Base-by-base conservation (phyloP, 2,888 invertebrate genomes). In the Bellardia pandia region DNA sequence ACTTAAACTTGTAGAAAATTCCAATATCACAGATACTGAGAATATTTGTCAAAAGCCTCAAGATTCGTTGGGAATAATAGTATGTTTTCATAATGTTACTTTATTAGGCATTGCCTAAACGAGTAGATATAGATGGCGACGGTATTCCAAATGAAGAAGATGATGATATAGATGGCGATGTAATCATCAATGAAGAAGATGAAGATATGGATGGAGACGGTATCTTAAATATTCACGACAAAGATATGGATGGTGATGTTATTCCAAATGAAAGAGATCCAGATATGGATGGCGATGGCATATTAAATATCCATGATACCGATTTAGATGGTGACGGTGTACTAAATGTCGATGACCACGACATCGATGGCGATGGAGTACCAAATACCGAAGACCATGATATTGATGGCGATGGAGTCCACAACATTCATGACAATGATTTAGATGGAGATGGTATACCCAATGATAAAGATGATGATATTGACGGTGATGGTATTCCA, bases 391-490 rank as follows among this genome's bases (percentile, higher is more conserved):
- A 90, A 72, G 90, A 91, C 71, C 88, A 89, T 37, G 90, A 88
- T 86, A 90, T 91, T 74, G 90, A 89, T 64, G 90, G 89, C 1
- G 89, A 90, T 74, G 90, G 87, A 33, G 80, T 90, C 56, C 89
- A 89, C 0, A 90, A 90, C 16, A 89, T 89, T 56, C 86, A 87
- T 53, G 89, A 88, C 40, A 83, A 87, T 13, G 86, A 86, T 71
- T 90, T 92, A 77, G 94, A 94, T 88, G 93, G 93, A 90, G 95
- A 94, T 87, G 94, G 94, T 40, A 91, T 91, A 68, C 95, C 95
- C 23, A 95, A 95, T 92, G 89, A 90, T 45, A 91, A 90, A 48
- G 90, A 90, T 14, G 91, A 92, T 76, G 92, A 89, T 58, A 90
- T 91, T 80, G 90, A 91, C 77, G 90, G 90, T 75, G 89, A 90